phyloP scores from a whole-genome alignment of 1,140 invertebrate species.

The Drosophila gunungcola region DNA sequence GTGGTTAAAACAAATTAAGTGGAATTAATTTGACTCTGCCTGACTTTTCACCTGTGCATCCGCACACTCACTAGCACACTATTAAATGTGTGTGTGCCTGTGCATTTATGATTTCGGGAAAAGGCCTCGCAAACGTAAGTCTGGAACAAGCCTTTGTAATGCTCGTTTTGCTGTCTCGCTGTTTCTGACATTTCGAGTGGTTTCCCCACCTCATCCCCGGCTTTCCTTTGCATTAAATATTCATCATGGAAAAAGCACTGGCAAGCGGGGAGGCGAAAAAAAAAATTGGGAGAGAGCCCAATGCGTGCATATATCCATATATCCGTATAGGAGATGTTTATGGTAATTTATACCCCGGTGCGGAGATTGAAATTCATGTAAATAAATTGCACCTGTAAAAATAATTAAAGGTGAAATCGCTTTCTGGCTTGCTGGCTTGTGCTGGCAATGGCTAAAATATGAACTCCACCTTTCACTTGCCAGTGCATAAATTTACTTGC shows the following conservation, averaged over 20 bases:
- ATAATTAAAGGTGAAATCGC: slow-evolving; percentile 58
- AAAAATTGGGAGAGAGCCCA: slow-evolving; percentile 25
- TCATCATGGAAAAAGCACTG: slow-evolving; percentile 53
- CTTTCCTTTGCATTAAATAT: slow-evolving; percentile 60
- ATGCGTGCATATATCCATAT: slow-evolving; percentile 24
- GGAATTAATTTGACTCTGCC: slow-evolving; percentile 72
- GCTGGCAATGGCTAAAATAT: slow-evolving; percentile 45
- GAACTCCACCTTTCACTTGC: slow-evolving; percentile 58
- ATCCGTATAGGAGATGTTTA: slow-evolving; percentile 45
- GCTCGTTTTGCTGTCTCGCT: slow-evolving; percentile 57
- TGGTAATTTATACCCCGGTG: slow-evolving; percentile 55
- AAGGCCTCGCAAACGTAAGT: slow-evolving; percentile 50
- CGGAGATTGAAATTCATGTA: slow-evolving; percentile 66
- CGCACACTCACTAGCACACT: slow-evolving; percentile 28
- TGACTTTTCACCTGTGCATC: slow-evolving; percentile 78
- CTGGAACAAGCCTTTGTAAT: slow-evolving; percentile 57
- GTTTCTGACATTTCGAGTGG: slow-evolving; percentile 71
- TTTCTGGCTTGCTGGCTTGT: slow-evolving; percentile 16
- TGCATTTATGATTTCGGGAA: slow-evolving; percentile 66
- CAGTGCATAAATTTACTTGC: slow-evolving; percentile 52
- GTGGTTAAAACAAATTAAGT: slow-evolving; percentile 79
- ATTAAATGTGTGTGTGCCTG: slow-evolving; percentile 3
- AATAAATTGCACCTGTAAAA: slow-evolving; percentile 54
- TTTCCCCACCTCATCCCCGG: neutral
- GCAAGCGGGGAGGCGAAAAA: slow-evolving; percentile 12